Conservation (phyloP, 2,797 vertebrate genomes). For the Galagoides demidoff region DNA sequence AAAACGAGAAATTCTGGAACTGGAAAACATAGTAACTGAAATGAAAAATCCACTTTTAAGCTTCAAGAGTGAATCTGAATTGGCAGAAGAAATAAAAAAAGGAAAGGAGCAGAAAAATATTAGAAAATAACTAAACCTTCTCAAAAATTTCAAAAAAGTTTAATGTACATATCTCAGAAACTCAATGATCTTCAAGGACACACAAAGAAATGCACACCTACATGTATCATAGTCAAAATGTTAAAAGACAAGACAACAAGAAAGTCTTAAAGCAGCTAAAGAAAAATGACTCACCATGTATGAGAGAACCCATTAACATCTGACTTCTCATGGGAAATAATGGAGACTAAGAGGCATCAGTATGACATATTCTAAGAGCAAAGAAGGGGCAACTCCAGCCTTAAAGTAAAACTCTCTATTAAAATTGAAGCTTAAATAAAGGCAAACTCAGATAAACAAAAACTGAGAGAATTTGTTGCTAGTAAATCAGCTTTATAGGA, state of each 20-base stretch:
- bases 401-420: not conserved
- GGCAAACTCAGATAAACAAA: not conserved
- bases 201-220: not conserved
- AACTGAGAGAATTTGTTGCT: not conserved
- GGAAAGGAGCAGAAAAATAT: not conserved
- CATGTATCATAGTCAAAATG: not conserved
- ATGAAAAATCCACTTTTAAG: not conserved
- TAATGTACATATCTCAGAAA: not conserved
- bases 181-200: not conserved
- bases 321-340: not conserved
- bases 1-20: not conserved
- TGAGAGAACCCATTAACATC: not conserved
- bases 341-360: not conserved
- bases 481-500: not conserved
- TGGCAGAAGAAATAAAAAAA: not conserved
- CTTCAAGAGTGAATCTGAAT: not conserved
- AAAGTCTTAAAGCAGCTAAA: not conserved
- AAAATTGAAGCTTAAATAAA: not conserved
- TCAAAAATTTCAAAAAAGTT: conserved; percentile 8
- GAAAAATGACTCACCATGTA: not conserved
- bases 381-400: not conserved
- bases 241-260: not conserved
- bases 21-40: not conserved
- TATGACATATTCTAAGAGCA: not conserved
- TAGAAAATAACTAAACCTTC: not conserved